phyloP scores from a whole-genome alignment of 2,113 vertebrate genomes.

The Pteronura brasiliensis region DNA sequence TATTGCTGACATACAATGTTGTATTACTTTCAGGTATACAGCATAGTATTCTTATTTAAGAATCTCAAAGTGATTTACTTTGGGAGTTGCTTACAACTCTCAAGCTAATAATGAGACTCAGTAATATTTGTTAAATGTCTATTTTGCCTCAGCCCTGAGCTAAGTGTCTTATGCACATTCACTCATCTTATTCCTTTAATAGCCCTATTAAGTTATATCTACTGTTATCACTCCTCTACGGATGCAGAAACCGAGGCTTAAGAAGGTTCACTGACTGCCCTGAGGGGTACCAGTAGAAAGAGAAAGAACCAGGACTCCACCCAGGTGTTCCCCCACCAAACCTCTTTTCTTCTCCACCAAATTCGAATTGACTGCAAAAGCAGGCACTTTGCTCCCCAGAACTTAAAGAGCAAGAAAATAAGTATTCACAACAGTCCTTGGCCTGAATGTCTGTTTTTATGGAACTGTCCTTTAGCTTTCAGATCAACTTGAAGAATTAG shows the following conservation, averaged over 20 bases:
- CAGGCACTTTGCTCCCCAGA: not conserved
- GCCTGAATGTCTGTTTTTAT: not conserved
- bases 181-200: not conserved
- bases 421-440: not conserved
- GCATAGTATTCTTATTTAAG: not conserved
- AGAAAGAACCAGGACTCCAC: not conserved
- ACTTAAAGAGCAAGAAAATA: not conserved
- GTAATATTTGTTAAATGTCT: not conserved
- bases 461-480: not conserved
- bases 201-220: not conserved
- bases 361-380: not conserved
- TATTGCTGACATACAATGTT: not conserved
- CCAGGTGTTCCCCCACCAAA: too few relatives aligned
- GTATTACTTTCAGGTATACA: not conserved
- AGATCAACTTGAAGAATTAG: not conserved
- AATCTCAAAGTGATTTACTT: not conserved
- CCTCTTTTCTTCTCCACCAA: not conserved
- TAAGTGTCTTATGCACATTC: not conserved
- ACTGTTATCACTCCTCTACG: not conserved
- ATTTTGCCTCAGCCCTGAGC: not conserved
- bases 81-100: not conserved
- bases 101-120: not conserved
- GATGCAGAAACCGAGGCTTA: not conserved
- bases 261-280: not conserved
- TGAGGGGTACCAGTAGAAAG: not conserved